Conservation (phyloP, 2,888 invertebrate genomes). For the Laothoe populi region DNA sequence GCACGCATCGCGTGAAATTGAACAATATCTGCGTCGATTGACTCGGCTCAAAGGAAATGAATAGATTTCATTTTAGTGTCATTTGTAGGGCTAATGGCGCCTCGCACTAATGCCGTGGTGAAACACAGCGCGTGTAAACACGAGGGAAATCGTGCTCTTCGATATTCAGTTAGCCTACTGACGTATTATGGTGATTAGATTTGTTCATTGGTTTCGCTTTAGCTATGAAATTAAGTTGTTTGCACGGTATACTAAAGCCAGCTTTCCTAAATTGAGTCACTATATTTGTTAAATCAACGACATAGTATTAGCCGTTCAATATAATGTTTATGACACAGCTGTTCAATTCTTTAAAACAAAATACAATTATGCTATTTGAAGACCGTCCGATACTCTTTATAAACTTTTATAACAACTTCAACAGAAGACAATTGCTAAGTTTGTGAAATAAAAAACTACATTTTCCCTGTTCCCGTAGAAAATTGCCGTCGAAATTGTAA, state of each 20-base stretch:
- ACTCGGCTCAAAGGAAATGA: slow-evolving; percentile 81
- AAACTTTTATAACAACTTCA: not conserved
- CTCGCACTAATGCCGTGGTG: slow-evolving; percentile 68
- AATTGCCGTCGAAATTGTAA: slow-evolving; percentile 59
- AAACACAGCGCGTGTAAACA: slow-evolving; percentile 57
- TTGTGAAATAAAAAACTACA: slow-evolving; percentile 35
- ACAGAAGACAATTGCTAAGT: not conserved
- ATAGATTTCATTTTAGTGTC: slow-evolving; percentile 85
- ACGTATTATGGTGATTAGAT: not conserved
- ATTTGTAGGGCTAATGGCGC: slow-evolving; percentile 82
- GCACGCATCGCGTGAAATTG: slow-evolving; percentile 80
- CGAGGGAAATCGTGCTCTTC: slow-evolving; percentile 43
- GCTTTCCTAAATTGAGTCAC: too few species aligned
- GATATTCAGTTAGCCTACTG: slow-evolving; percentile 16
- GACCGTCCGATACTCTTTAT: not conserved
- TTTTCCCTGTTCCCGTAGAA: slow-evolving; percentile 46
- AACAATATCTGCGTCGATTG: slow-evolving; percentile 80
- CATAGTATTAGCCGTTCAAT: too few species aligned
- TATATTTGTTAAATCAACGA: too few species aligned
- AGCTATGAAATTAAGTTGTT: too few species aligned
- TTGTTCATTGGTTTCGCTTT: not conserved
- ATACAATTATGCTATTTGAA: too few species aligned
- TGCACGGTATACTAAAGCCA: too few species aligned
- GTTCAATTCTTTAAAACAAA: too few species aligned
- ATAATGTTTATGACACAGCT: too few species aligned